phyloP scores from a whole-genome alignment of 2,888 invertebrate genomes.

The Penaeus monodon region DNA sequence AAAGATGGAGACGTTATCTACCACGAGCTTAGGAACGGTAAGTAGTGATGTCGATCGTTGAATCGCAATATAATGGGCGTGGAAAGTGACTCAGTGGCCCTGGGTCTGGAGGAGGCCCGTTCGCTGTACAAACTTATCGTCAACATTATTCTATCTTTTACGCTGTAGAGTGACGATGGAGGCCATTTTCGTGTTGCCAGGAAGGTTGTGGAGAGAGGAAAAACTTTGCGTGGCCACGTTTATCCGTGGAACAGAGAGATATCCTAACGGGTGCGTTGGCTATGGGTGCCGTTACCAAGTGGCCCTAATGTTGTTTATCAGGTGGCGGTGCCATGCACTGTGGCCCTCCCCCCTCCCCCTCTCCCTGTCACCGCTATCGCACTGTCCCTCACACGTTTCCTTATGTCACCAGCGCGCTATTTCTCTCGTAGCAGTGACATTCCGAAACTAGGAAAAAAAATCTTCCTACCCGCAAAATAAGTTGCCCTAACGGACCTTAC shows the following conservation, averaged over 20 bases:
- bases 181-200: too few relatives aligned
- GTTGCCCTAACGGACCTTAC: too few relatives aligned
- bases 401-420: background rate
- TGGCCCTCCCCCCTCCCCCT: slow-evolving; percentile 9
- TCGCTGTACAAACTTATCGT: too few relatives aligned
- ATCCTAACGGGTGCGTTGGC: background rate
- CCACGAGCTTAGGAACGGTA: slow-evolving; percentile 48
- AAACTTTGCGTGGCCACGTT: background rate
- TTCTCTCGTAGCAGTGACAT: too few relatives aligned
- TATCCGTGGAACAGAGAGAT: background rate
- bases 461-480: too few relatives aligned
- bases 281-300: background rate
- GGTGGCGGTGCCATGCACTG: slow-evolving; percentile 34
- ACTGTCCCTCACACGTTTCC: background rate
- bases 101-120: slow-evolving; percentile 9
- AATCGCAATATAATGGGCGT: slow-evolving; percentile 26
- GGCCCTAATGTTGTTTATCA: slow-evolving; percentile 31
- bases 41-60: slow-evolving; percentile 39
- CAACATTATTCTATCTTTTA: too few relatives aligned
- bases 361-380: background rate
- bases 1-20: slow-evolving; percentile 45
- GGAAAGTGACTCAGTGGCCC: slow-evolving; percentile 39
- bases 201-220: too few relatives aligned
- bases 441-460: too few relatives aligned
- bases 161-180: too few relatives aligned